Percentiles rank a stretch among this genome's conserved stretches.
phyloP scores from a whole-genome alignment of 2,113 vertebrate species.

The Protobothrops flavoviridis region DNA sequence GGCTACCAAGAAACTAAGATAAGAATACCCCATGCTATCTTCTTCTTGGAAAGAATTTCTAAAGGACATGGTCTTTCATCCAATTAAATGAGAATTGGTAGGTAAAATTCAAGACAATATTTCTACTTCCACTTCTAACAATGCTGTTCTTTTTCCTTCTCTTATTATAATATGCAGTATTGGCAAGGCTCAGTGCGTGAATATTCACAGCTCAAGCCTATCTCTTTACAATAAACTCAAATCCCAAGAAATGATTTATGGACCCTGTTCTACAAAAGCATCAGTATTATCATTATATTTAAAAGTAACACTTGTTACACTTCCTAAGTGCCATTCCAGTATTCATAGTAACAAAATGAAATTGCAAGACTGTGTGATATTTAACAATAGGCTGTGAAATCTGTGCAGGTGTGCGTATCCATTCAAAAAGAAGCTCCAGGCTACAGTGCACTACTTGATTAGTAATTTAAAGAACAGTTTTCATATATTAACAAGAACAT shows the following conservation, averaged over 20 bases:
- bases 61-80: not conserved
- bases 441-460: slow-evolving; percentile 39
- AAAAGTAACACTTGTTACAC: slow-evolving; percentile 43
- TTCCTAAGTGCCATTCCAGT: slow-evolving; percentile 25
- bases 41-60: not conserved
- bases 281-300: slow-evolving; percentile 1
- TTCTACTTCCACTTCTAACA: not conserved
- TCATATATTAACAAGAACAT: slow-evolving; percentile 49
- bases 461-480: slow-evolving; percentile 55
- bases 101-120: not conserved
- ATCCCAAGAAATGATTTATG: slow-evolving; percentile 22
- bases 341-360: slow-evolving; percentile 25
- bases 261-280: not conserved
- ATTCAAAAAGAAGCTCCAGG: slow-evolving; percentile 47
- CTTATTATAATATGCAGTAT: not conserved
- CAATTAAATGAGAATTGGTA: not conserved
- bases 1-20: not conserved
- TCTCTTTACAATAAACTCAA: not conserved
- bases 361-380: slow-evolving; percentile 35
- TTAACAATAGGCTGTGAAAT: slow-evolving; percentile 35
- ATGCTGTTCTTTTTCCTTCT: not conserved
- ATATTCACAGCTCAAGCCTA: not conserved
- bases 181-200: not conserved
- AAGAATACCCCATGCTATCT: not conserved
- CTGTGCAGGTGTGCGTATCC: slow-evolving; percentile 19